Percentiles rank a stretch among this genome's conserved stretches.
Conservation (phyloP, 2,888 invertebrate species). For the Quadroppia sp. region DNA sequence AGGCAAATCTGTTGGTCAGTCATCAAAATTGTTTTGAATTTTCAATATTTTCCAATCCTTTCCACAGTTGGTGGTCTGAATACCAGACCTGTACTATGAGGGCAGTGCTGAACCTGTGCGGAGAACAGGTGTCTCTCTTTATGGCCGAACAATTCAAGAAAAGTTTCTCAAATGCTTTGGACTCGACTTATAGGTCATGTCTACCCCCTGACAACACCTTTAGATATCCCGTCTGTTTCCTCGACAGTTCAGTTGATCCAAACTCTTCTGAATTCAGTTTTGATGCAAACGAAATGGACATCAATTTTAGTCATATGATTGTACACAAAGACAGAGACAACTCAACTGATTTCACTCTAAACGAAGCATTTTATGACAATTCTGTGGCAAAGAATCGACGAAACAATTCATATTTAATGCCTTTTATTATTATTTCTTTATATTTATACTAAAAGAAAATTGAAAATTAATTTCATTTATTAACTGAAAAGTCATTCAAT, state of each 20-base stretch:
- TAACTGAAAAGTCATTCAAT: not conserved
- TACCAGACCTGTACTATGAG: slow-evolving; percentile 20
- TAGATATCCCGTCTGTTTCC: slow-evolving; percentile 8
- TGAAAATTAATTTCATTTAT: not conserved
- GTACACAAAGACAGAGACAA: not conserved
- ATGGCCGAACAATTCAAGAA: slow-evolving; percentile 2
- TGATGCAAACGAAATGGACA: not conserved
- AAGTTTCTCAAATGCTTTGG: not conserved
- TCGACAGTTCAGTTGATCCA: slow-evolving; percentile 13
- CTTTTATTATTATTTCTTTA: not conserved
- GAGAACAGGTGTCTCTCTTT: not conserved
- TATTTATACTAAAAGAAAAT: not conserved
- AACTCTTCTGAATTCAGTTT: not conserved
- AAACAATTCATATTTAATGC: not conserved
- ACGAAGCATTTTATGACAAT: not conserved
- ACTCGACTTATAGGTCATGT: slow-evolving; percentile 2
- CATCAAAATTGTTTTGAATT: not conserved
- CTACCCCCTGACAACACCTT: not conserved
- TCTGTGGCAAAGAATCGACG: not conserved
- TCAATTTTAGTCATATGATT: not conserved
- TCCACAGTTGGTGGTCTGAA: slow-evolving; percentile 20
- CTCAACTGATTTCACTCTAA: not conserved
- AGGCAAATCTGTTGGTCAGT: slow-evolving; percentile 28
- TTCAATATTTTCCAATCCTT: not conserved
- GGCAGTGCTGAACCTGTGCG: slow-evolving; percentile 1